Conservation (phyloP, 2,113 vertebrate species). For the Thunnus thynnus region DNA sequence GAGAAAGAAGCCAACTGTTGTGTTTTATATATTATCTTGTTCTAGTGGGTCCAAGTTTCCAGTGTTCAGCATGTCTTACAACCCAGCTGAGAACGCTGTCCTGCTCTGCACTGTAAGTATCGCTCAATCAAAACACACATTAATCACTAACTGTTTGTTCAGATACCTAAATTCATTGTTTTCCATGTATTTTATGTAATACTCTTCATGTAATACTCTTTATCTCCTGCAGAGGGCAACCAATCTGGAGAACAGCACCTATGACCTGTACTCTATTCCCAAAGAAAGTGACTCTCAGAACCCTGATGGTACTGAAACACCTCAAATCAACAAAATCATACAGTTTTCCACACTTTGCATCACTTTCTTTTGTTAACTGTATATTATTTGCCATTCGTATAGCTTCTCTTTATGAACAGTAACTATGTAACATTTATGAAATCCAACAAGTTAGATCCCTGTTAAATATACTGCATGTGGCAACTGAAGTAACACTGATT, state of each 20-base stretch:
- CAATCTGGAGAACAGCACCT: constrained; percentile 98
- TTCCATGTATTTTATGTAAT: background rate
- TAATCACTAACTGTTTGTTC: background rate
- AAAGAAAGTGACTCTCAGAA: constrained; percentile 98
- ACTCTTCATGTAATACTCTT: background rate
- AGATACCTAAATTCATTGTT: rapidly evolving
- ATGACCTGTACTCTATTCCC: constrained; percentile 96
- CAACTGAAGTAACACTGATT: background rate
- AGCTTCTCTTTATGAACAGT: no score
- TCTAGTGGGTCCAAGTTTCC: constrained; percentile 96
- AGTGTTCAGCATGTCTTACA: constrained; percentile 98
- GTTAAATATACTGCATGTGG: background rate
- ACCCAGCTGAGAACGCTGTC: constrained; percentile 96
- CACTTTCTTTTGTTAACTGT: no score
- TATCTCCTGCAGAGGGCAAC: constrained; percentile 90
- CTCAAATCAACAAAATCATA: no score
- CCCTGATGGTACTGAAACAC: constrained; percentile 88
- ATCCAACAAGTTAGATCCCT: background rate
- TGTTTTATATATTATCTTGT: background rate
- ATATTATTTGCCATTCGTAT: background rate
- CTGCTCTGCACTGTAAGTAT: constrained; percentile 94
- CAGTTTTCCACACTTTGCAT: background rate
- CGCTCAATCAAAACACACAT: background rate
- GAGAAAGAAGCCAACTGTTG: background rate
- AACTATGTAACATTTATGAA: no score